These are phyloP conservation scores for Holocentrus rufus DNA, from an alignment of 2,797 vertebrate genomes.

Conservation along the genomic window DNA sequence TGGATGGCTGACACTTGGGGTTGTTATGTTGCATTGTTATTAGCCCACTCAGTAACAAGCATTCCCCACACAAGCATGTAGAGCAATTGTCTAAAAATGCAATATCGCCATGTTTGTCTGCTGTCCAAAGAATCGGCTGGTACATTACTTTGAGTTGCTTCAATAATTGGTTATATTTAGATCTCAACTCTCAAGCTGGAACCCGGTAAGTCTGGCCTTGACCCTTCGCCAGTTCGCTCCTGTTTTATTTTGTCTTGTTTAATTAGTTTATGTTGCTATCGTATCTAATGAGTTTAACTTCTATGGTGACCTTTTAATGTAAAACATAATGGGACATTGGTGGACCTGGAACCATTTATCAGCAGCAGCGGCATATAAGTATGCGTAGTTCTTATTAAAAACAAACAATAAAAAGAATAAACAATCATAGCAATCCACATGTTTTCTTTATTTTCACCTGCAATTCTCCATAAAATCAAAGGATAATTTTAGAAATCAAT, in stretches of 20 bases:
- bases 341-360: slow-evolving; percentile 10
- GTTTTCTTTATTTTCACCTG: slow-evolving; percentile 11
- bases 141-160: not conserved
- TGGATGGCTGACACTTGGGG: slow-evolving; percentile 10
- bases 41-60: slow-evolving; percentile 10
- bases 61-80: slow-evolving; percentile 3
- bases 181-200: too few relatives aligned
- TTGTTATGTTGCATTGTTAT: slow-evolving; percentile 8
- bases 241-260: not conserved
- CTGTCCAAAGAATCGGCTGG: not conserved
- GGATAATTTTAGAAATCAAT: not conserved
- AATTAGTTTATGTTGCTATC: not conserved
- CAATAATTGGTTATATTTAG: slow-evolving; percentile 3
- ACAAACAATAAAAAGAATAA: too few relatives aligned
- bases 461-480: slow-evolving; percentile 36
- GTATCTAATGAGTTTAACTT: slow-evolving; percentile 32
- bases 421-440: not conserved
- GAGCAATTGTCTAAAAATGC: slow-evolving; percentile 4
- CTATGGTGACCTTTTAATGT: not conserved
- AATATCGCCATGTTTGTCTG: not conserved
- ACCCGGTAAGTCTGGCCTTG: too few relatives aligned
- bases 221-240: not conserved
- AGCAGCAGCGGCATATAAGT: not conserved
- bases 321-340: slow-evolving; percentile 8
- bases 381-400: slow-evolving; percentile 10